phyloP scores from a whole-genome alignment of 2,797 vertebrate genomes.

The Acropternis orthonyx region DNA sequence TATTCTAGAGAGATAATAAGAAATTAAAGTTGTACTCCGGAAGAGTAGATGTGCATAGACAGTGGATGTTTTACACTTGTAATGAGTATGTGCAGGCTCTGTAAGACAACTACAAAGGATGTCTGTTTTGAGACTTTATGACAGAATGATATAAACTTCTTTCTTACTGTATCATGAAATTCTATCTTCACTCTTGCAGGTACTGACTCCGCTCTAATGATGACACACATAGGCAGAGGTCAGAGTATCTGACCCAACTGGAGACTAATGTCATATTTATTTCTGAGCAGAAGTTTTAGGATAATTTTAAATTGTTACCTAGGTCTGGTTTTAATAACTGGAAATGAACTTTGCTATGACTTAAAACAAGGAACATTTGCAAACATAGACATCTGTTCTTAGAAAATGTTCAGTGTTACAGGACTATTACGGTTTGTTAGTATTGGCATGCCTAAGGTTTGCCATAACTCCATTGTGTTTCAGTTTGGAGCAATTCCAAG shows the following conservation, averaged over 20 bases:
- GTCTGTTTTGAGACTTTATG: not conserved
- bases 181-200: not conserved
- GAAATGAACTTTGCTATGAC: not conserved
- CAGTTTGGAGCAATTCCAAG: not conserved
- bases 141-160: not conserved
- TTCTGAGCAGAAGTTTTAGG: not conserved
- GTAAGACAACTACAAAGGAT: not conserved
- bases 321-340: not conserved
- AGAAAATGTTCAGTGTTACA: not conserved
- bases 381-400: not conserved
- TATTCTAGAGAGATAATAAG: not conserved
- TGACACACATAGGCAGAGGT: not conserved
- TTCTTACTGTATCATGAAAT: not conserved
- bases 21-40: not conserved
- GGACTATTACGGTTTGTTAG: not conserved
- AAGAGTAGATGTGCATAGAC: not conserved
- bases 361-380: not conserved
- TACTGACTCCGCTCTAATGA: not conserved
- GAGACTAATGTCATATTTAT: not conserved
- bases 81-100: not conserved
- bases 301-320: not conserved
- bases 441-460: not conserved
- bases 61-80: not conserved
- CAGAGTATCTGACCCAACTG: not conserved
- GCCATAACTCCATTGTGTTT: not conserved